These are phyloP conservation scores for Lysandra bellargus DNA, from an alignment of 2,888 invertebrate species.

Conservation along the genomic window DNA sequence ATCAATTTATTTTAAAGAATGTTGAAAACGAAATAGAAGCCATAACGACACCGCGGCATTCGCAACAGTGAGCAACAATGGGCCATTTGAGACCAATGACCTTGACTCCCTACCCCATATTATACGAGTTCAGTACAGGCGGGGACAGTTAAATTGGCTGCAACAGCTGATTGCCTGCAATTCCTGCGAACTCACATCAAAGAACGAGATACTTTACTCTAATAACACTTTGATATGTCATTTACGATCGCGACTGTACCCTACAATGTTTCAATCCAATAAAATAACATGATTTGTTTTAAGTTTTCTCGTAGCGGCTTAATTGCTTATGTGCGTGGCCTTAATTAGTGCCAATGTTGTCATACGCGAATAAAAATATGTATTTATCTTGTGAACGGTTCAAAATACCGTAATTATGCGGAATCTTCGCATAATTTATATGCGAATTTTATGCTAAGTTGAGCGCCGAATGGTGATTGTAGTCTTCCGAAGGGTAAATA, in stretches of 20 bases:
- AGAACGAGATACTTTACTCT: background rate
- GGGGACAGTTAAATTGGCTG: conserved; percentile 7
- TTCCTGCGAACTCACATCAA: conserved; percentile 13
- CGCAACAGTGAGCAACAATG: background rate
- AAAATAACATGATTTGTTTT: conserved; percentile 33
- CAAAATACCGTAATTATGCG: conserved; percentile 59
- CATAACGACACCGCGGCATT: background rate
- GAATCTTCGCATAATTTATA: conserved; percentile 70
- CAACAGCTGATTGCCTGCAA: conserved; percentile 20
- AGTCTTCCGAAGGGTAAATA: conserved; percentile 76
- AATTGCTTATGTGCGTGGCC: conserved; percentile 20
- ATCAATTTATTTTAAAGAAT: background rate
- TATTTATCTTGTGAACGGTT: conserved; percentile 31
- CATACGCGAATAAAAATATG: background rate
- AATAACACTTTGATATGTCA: conserved; percentile 18
- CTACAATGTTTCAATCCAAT: conserved; percentile 48
- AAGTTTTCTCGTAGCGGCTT: conserved; percentile 31
- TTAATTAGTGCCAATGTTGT: conserved; percentile 22
- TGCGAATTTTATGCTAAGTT: conserved; percentile 68
- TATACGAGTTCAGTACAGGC: conserved; percentile 10
- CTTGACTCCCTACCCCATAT: conserved; percentile 26
- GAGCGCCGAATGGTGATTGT: conserved; percentile 76
- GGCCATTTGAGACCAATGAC: conserved; percentile 6
- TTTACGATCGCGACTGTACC: conserved; percentile 53
- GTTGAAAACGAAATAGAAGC: background rate